Percentiles rank a stretch among this genome's conserved stretches.
Conservation (phyloP, 2,113 vertebrate species). For the Cottus gobio region DNA sequence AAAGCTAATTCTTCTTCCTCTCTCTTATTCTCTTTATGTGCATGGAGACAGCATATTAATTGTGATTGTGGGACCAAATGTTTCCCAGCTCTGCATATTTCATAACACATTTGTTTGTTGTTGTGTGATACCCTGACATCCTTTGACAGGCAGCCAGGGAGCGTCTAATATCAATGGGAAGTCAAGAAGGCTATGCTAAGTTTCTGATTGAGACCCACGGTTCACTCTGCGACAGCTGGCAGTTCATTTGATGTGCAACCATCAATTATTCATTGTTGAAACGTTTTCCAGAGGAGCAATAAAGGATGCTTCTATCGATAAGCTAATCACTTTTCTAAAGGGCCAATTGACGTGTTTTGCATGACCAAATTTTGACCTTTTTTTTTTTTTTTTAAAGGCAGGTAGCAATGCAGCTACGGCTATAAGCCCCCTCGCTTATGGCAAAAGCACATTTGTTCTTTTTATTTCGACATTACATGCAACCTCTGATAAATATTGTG, state of each 20-base stretch:
- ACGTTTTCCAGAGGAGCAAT: conserved; percentile 46
- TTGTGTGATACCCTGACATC: conserved; percentile 46
- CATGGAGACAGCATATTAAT: conserved; percentile 35
- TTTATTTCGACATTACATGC: conserved; percentile 43
- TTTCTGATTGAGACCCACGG: conserved; percentile 47
- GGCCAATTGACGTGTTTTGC: conserved; percentile 38
- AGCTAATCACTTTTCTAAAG: conserved; percentile 41
- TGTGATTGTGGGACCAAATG: conserved; percentile 22
- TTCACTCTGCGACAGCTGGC: conserved; percentile 50
- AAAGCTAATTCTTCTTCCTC: neutral
- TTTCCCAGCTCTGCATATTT: conserved; percentile 51
- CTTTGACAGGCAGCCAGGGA: conserved; percentile 49
- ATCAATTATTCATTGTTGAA: conserved; percentile 66
- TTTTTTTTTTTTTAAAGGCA: conserved; percentile 13
- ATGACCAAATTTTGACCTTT: no score
- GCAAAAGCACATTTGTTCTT: conserved; percentile 27
- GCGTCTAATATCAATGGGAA: conserved; percentile 30
- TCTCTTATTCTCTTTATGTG: conserved; percentile 4
- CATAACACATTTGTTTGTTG: conserved; percentile 64
- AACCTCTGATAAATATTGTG: conserved; percentile 55
- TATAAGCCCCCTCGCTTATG: neutral
- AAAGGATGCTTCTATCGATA: conserved; percentile 48
- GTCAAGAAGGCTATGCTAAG: conserved; percentile 33
- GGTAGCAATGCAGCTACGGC: conserved; percentile 5
- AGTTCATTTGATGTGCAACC: conserved; percentile 56